phyloP scores from a whole-genome alignment of 2,113 vertebrate genomes.

The Theropithecus gelada region DNA sequence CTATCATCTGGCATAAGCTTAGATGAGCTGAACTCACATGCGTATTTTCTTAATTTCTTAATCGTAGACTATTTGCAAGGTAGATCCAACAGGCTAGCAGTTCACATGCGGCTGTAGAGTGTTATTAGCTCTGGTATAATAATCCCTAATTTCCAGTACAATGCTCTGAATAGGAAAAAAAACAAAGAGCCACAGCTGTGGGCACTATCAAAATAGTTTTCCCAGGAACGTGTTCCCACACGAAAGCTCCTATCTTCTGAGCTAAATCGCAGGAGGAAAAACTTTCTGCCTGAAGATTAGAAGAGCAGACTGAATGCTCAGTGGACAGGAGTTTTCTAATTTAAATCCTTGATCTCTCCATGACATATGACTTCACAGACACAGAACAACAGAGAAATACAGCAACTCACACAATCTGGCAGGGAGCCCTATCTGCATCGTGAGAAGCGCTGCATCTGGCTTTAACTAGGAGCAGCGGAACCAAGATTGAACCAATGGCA shows the following conservation, averaged over 20 bases:
- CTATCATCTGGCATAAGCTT: not conserved
- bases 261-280: fast-evolving
- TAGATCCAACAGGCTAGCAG: too few relatives aligned
- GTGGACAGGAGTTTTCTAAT: too few relatives aligned
- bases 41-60: not conserved
- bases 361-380: fast-evolving
- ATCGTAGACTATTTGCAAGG: fast-evolving
- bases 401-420: too few relatives aligned
- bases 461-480: not conserved
- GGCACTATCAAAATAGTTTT: not conserved
- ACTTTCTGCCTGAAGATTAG: too few relatives aligned
- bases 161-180: fast-evolving
- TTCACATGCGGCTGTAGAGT: fast-evolving
- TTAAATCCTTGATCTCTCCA: fast-evolving
- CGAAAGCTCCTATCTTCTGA: not conserved
- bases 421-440: too few relatives aligned
- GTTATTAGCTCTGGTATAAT: fast-evolving
- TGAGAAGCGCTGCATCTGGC: not conserved
- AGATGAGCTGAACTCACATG: not conserved
- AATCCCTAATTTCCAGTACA: not conserved
- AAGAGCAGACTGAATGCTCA: fast-evolving
- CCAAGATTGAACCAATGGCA: fast-evolving
- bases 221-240: fast-evolving
- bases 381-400: not conserved
- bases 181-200: fast-evolving